Evolutionary conservation across 2,113 vertebrate genomes (phyloP).

Genomic region (Monarcha castaneiventris): DNA sequence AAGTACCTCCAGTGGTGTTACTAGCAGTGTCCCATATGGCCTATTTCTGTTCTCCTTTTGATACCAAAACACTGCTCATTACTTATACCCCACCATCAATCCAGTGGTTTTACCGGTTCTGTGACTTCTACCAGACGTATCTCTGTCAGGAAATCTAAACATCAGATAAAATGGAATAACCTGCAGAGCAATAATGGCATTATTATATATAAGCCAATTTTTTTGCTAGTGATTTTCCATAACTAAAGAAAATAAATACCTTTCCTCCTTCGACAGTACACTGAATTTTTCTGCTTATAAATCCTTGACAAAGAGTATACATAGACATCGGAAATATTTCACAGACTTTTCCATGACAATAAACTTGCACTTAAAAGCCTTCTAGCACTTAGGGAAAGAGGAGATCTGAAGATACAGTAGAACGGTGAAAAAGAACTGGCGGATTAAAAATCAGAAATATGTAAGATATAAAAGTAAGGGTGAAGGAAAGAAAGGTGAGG

Average conservation of each 20-base stretch:
- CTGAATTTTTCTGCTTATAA: neutral
- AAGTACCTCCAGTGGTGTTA: conserved; percentile 46
- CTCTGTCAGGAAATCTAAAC: neutral
- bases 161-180: conserved; percentile 12
- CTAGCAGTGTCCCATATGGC: conserved; percentile 70
- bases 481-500: neutral
- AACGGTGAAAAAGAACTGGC: neutral
- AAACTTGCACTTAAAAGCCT: neutral
- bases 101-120: neutral
- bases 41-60: conserved; percentile 29
- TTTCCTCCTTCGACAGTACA: neutral
- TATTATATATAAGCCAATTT: neutral
- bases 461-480: neutral
- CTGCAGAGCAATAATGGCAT: neutral
- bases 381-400: neutral
- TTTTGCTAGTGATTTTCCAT: neutral
- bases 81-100: neutral
- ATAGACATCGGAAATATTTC: neutral
- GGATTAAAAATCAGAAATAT: neutral
- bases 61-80: neutral
- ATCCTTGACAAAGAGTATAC: neutral
- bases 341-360: neutral
- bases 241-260: neutral
- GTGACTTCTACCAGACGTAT: neutral
- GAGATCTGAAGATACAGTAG: neutral